Evolutionary conservation across 2,888 invertebrate species (phyloP).

Genomic region (Sphecodes monilicornis): DNA sequence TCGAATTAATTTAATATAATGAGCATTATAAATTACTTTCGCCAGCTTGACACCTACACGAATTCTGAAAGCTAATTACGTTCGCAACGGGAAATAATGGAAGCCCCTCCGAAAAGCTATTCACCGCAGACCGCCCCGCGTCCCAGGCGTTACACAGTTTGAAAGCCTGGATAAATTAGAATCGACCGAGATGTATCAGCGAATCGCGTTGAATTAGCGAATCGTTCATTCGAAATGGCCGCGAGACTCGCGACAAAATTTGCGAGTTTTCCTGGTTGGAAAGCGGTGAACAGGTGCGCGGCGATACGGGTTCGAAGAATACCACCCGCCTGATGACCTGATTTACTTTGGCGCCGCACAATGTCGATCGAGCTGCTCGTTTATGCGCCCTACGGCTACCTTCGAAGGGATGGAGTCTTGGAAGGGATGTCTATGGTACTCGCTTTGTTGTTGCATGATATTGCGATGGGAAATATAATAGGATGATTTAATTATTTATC

Average conservation of each 20-base stretch:
- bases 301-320: conserved; percentile 29
- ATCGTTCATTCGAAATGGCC: conserved; percentile 10
- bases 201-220: conserved; percentile 34
- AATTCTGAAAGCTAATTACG: conserved; percentile 55
- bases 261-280: conserved; percentile 6
- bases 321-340: conserved; percentile 28
- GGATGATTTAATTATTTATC: too few relatives aligned
- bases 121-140: background rate
- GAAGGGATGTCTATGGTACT: too few relatives aligned
- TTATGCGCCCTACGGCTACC: background rate
- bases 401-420: background rate
- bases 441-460: too few relatives aligned
- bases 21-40: conserved; percentile 53
- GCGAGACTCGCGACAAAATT: background rate
- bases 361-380: background rate
- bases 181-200: conserved; percentile 49
- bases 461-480: too few relatives aligned
- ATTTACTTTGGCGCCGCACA: conserved; percentile 23
- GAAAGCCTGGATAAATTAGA: conserved; percentile 55
- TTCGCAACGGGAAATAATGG: conserved; percentile 32
- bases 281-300: conserved; percentile 23
- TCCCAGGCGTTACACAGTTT: background rate
- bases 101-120: conserved; percentile 19
- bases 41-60: conserved; percentile 40
- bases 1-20: conserved; percentile 51